These are phyloP conservation scores for Tetranychus urticae DNA, from an alignment of 1,140 invertebrate species.

Conservation along the genomic window DNA sequence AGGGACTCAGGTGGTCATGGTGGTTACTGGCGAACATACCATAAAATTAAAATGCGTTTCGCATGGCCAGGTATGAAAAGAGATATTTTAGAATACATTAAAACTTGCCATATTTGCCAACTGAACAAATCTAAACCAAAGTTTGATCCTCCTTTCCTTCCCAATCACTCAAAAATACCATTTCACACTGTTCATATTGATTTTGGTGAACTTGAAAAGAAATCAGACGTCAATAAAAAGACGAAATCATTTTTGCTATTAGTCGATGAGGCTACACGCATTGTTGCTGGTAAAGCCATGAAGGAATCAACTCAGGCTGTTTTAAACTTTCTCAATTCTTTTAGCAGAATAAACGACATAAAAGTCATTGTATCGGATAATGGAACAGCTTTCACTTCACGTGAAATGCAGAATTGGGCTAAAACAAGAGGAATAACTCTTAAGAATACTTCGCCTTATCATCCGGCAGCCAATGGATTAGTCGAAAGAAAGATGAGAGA, in stretches of 20 bases:
- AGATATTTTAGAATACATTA: neutral
- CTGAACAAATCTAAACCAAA: neutral
- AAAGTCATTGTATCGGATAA: neutral
- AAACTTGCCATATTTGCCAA: neutral
- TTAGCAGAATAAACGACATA: neutral
- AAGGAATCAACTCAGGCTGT: neutral
- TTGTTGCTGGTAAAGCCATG: neutral
- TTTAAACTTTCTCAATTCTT: neutral
- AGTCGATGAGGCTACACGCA: neutral
- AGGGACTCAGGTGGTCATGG: neutral
- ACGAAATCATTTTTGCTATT: neutral
- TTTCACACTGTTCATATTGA: neutral
- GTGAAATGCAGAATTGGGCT: neutral
- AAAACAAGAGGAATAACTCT: neutral
- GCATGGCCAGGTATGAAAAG: neutral
- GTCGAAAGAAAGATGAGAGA: conserved; percentile 2
- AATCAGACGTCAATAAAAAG: neutral
- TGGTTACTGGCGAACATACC: neutral
- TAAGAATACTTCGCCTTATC: neutral
- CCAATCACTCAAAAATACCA: neutral
- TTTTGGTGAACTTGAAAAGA: neutral
- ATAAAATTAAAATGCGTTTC: neutral
- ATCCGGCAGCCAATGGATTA: neutral
- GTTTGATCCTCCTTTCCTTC: neutral
- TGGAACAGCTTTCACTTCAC: neutral